A percentile compares a stretch with the other conserved stretches of the same genome.
Conservation (phyloP, 2,113 vertebrate species). For the Cyanoderma ruficeps region DNA sequence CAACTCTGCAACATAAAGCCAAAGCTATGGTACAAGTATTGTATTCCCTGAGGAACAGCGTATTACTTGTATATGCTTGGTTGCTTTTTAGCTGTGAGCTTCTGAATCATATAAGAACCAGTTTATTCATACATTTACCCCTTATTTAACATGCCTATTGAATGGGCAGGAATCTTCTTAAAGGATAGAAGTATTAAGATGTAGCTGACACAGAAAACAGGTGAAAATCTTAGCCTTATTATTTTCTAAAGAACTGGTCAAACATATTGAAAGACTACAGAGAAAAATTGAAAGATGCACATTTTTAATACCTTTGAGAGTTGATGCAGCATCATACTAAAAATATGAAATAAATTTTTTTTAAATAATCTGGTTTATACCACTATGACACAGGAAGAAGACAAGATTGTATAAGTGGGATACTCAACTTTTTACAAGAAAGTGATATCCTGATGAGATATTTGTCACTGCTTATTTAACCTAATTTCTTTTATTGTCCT, state of each 20-base stretch:
- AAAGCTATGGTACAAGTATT: constrained; percentile 50
- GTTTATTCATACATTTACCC: constrained; percentile 48
- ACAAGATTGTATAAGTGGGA: neutral
- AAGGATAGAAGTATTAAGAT: constrained; percentile 48
- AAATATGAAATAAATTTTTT: neutral
- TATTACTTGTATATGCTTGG: constrained; percentile 55
- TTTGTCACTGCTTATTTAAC: neutral
- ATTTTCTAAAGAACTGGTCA: constrained; percentile 33
- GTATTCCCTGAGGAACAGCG: constrained; percentile 8
- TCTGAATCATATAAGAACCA: constrained; percentile 48
- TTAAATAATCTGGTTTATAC: neutral
- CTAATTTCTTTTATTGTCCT: neutral
- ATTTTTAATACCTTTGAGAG: neutral
- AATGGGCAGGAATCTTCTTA: constrained; percentile 29
- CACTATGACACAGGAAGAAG: neutral
- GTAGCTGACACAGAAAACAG: constrained; percentile 40
- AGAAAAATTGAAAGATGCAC: neutral
- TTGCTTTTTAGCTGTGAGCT: constrained; percentile 42
- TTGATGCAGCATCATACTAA: neutral
- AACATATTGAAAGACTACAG: neutral
- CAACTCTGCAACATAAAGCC: constrained; percentile 41
- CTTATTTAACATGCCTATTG: constrained; percentile 51
- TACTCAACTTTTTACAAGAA: neutral
- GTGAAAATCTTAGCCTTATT: constrained; percentile 58
- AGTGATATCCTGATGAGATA: neutral